These are phyloP conservation scores for Propithecus coquereli DNA, from an alignment of 2,113 vertebrate species.

Conservation along the genomic window DNA sequence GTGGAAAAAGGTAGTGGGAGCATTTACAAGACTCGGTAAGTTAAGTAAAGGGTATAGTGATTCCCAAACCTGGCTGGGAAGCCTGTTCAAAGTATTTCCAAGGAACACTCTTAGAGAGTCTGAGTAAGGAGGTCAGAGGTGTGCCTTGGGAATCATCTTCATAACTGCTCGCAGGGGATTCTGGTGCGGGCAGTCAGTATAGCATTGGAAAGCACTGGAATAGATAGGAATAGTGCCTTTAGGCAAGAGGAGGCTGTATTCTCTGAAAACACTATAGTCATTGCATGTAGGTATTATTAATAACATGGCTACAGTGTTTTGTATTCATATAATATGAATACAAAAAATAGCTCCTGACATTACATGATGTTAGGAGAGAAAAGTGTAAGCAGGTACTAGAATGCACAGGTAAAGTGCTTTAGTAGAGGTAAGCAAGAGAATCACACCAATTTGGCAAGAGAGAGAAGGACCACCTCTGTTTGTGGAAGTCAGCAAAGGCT, in stretches of 20 bases:
- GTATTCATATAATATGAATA: not conserved
- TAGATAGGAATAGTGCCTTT: not conserved
- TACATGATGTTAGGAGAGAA: not conserved
- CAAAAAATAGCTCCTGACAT: not conserved
- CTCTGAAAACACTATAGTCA: not conserved
- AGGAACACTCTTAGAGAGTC: not conserved
- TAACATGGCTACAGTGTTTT: no score
- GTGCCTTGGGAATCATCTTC: not conserved
- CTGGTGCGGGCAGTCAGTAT: not conserved
- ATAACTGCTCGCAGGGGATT: not conserved
- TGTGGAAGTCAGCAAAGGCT: not conserved
- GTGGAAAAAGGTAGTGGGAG: not conserved
- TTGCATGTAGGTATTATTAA: not conserved
- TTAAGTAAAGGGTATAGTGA: not conserved
- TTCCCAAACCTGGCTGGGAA: not conserved
- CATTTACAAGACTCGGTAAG: not conserved
- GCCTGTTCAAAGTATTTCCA: not conserved
- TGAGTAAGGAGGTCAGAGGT: not conserved
- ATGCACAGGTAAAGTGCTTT: not conserved
- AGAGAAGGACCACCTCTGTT: not conserved
- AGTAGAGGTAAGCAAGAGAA: not conserved
- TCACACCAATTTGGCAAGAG: fast-evolving
- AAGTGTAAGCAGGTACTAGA: not conserved
- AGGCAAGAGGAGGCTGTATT: not conserved
- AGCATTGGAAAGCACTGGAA: not conserved